A percentile compares a stretch with the other conserved stretches of the same genome.
Evolutionary conservation across 2,888 invertebrate species (phyloP).

Genomic region (Myopa tessellatipennis): DNA sequence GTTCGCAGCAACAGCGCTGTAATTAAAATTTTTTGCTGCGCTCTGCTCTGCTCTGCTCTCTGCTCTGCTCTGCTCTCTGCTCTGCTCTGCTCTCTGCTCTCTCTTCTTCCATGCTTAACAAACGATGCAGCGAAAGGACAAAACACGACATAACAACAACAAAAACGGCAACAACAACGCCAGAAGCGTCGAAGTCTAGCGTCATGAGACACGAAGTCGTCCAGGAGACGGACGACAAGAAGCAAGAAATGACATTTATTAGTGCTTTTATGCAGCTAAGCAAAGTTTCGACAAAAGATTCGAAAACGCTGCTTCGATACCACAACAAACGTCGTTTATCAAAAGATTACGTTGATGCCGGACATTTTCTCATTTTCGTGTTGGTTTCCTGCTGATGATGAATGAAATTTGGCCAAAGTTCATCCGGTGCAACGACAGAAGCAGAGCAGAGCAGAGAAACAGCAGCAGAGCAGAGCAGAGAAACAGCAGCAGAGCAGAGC

Average conservation of each 20-base stretch:
- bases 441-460: too few species aligned
- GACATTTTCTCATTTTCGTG: slow-evolving; percentile 44
- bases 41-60: background rate
- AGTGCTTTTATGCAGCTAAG: background rate
- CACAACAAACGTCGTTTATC: slow-evolving; percentile 47
- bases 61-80: background rate
- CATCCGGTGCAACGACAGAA: background rate
- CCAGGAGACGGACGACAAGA: background rate
- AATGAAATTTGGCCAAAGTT: slow-evolving; percentile 25
- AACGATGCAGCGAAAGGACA: too few species aligned
- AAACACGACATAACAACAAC: background rate
- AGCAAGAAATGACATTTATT: too few species aligned
- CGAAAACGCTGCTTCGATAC: too few species aligned
- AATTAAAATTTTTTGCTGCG: slow-evolving; percentile 32
- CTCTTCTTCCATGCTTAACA: too few species aligned
- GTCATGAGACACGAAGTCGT: background rate
- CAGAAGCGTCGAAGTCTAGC: too few species aligned
- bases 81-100: background rate
- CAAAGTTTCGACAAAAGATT: too few species aligned
- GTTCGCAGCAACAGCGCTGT: slow-evolving; percentile 24
- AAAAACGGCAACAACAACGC: background rate
- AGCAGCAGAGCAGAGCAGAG: too few species aligned
- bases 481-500: too few species aligned
- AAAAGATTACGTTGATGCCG: slow-evolving; percentile 50
- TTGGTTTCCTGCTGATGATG: slow-evolving; percentile 26